These are phyloP conservation scores for Meteorus sp. DNA, from an alignment of 1,140 invertebrate genomes.

Conservation along the genomic window DNA sequence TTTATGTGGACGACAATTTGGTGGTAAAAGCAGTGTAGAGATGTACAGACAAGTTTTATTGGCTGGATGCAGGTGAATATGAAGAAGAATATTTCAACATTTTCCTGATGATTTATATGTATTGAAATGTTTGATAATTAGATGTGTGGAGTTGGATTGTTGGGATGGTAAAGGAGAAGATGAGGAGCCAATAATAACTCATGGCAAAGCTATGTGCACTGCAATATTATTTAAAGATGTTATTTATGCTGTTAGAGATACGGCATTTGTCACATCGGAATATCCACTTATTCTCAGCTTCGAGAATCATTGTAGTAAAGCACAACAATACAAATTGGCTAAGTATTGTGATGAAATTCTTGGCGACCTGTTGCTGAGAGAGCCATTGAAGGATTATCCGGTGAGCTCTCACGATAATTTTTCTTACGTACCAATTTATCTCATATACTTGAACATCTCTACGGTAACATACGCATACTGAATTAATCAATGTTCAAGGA, in stretches of 20 bases:
- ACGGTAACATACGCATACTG: too few relatives aligned
- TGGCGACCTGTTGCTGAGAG: conserved; percentile 86
- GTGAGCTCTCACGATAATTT: conserved; percentile 61
- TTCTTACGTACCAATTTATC: neutral
- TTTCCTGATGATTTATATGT: neutral
- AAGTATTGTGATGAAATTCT: conserved; percentile 99
- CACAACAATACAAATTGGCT: conserved; percentile 96
- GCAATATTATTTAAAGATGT: conserved; percentile 99
- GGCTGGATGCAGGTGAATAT: conserved; percentile 94
- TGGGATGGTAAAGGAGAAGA: conserved; percentile 98
- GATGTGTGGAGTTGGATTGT: conserved; percentile 98
- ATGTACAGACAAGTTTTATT: conserved; percentile 96
- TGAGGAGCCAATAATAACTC: conserved; percentile 98
- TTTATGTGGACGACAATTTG: conserved; percentile 92
- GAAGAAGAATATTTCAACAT: neutral
- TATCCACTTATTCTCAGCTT: conserved; percentile 98
- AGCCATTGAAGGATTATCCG: conserved; percentile 84
- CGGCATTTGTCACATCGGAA: conserved; percentile 96
- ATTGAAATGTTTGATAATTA: conserved; percentile 46
- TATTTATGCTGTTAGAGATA: conserved; percentile 94
- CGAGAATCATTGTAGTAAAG: conserved; percentile 98
- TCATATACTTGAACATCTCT: neutral
- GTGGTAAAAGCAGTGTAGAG: conserved; percentile 95
- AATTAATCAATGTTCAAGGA: too few relatives aligned
- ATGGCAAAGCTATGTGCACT: conserved; percentile 99